A percentile compares a stretch with the other conserved stretches of the same genome.
These are phyloP conservation scores for Umimayanthus chanpuru DNA, from an alignment of 92 coral and sea anemone genomes.

Conservation along the genomic window DNA sequence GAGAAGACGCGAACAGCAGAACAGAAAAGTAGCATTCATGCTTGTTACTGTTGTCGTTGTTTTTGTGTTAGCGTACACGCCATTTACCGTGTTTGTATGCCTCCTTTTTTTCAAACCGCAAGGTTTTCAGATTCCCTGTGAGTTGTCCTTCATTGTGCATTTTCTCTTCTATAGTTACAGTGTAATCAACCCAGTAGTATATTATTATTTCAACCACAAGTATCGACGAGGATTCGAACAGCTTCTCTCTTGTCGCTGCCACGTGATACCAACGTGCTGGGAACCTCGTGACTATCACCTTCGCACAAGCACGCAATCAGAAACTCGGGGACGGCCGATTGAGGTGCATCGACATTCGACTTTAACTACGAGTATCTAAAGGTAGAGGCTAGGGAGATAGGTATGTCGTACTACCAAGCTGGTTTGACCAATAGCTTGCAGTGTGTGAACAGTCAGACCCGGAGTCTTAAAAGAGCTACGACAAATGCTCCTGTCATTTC, in stretches of 20 bases:
- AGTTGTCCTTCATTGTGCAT: neutral
- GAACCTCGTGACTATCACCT: neutral
- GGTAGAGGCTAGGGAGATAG: neutral
- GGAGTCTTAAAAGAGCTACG: no score
- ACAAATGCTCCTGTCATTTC: no score
- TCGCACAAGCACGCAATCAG: neutral
- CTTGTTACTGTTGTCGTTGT: constrained; percentile 13
- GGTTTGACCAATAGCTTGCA: no score
- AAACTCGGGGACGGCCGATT: neutral
- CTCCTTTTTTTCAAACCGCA: constrained; percentile 9
- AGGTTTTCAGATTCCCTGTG: constrained; percentile 16
- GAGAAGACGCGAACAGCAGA: constrained; percentile 32
- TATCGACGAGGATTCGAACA: constrained; percentile 26
- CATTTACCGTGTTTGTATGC: neutral
- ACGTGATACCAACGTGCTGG: neutral
- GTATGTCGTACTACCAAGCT: no score
- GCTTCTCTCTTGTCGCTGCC: neutral
- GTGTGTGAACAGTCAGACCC: no score
- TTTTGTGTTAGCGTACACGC: constrained; percentile 38
- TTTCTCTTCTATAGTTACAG: constrained; percentile 38
- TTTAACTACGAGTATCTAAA: neutral
- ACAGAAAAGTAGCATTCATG: constrained; percentile 28
- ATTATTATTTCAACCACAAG: constrained; percentile 31
- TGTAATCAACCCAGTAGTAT: constrained; percentile 14
- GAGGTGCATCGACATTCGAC: constrained; percentile 16